Evolutionary conservation across 2,113 vertebrate genomes (phyloP).

Genomic region (Megaceryle maxima): DNA sequence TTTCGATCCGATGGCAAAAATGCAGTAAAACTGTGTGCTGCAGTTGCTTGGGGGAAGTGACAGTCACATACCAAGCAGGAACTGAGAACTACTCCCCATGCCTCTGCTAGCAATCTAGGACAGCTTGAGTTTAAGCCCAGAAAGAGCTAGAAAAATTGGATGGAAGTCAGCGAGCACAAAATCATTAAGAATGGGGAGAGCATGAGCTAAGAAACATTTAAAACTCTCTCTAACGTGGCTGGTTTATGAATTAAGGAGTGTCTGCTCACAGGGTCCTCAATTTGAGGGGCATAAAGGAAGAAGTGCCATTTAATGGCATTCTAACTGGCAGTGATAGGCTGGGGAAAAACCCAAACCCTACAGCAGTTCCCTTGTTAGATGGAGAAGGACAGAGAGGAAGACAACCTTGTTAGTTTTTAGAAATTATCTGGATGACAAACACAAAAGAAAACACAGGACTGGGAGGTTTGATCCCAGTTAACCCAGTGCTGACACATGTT

Average conservation of each 20-base stretch:
- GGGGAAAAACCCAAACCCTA: background rate
- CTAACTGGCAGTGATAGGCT: background rate
- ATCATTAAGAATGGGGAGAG: background rate
- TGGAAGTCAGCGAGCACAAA: conserved; percentile 14
- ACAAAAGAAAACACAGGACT: background rate
- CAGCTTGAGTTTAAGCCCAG: conserved; percentile 22
- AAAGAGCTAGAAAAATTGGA: conserved; percentile 15
- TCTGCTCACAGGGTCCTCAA: background rate
- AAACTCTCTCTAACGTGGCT: background rate
- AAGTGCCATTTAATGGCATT: background rate
- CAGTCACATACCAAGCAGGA: background rate
- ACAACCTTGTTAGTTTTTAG: background rate
- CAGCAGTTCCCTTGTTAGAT: background rate
- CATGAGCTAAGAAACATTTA: background rate
- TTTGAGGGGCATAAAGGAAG: background rate
- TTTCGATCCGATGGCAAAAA: background rate
- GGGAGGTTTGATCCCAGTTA: background rate
- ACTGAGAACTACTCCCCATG: background rate
- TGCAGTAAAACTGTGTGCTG: background rate
- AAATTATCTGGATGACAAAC: background rate
- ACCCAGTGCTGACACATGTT: background rate
- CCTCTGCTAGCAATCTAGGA: background rate
- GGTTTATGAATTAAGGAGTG: background rate
- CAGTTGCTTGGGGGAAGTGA: background rate
- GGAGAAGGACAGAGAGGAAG: background rate